Evolutionary conservation across 2,797 vertebrate genomes (phyloP), one percentile per base, ranked within the genome.

Genomic region (Rousettus madagascariensis): DNA sequence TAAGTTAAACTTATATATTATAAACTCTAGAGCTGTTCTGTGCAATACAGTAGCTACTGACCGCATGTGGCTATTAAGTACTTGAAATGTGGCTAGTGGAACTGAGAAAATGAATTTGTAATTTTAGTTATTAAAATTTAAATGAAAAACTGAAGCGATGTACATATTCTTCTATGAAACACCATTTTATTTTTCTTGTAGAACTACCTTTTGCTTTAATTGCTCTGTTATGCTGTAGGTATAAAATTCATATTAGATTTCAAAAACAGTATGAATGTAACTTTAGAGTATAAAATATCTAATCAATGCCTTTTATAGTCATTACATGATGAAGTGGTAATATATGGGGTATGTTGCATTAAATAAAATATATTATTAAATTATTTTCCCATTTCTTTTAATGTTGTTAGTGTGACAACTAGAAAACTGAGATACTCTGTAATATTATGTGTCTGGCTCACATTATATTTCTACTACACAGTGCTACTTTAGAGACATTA

Each of bases 391-490:
- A 43, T 91, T 96, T 95, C 63, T 83, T 88, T 51, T 66, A 78
- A 78, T 84, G 83, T 93, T 83, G 61, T 61, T 90, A 92, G 22
- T 86, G n/a, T 83, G 63, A 71, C 41, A 94, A 79, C 26, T 90
- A 43, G 88, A 43, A 59, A 86, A 87, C 87, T 66, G 77, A 79
- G 57, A 16, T 91, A 91, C 46, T 87, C 30, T 77, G 1, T 92
- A 69, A 11, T 61, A 75, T 71, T 79, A 61, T 16, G 17, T 28
- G 30, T 75, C 1, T 66, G 26, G 5, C 20, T 86, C 63, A 72
- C 49, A 36, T 91, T 86, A 28, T 51, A 53, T 77, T 89, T 82
- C 77, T 85, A 30, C 57, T 66, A 91, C 49, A n/a, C 8, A 38
- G 20, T 5, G 43, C 38, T 68, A 49, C 9, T 72, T 30, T 57